These are phyloP conservation scores for Oscheius sp. DNA, from an alignment of 2,888 invertebrate species.

Conservation along the genomic window DNA sequence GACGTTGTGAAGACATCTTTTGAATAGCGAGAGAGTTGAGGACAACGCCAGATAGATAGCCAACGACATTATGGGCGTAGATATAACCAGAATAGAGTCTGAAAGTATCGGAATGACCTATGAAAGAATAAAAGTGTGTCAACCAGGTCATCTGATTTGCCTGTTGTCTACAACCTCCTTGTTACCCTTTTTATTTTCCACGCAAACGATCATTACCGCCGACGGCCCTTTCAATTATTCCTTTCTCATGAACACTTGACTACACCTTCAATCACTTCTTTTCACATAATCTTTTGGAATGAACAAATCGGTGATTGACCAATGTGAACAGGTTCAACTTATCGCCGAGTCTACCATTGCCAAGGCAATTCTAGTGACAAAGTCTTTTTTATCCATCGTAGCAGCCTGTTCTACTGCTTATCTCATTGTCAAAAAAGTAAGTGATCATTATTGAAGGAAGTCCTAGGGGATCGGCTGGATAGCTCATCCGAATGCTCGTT, in stretches of 20 bases:
- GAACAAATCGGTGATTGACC: no score
- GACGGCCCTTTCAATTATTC: neutral
- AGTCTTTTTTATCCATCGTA: neutral
- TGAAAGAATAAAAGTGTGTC: no score
- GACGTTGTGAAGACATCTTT: neutral
- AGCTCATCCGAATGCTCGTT: slow-evolving; percentile 3
- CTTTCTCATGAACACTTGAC: no score
- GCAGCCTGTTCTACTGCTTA: neutral
- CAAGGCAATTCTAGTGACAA: neutral
- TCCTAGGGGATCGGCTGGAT: slow-evolving; percentile 13
- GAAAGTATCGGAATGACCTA: no score
- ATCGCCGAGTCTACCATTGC: neutral
- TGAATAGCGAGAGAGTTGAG: slow-evolving; percentile 8
- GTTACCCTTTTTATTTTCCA: no score
- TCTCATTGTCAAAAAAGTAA: neutral
- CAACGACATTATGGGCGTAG: slow-evolving; percentile 18
- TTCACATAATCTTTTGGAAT: no score
- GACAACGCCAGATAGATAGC: slow-evolving; percentile 9
- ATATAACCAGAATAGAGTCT: slow-evolving; percentile 15
- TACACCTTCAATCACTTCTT: no score
- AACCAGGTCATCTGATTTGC: no score
- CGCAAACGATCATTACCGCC: no score
- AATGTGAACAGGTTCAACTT: neutral
- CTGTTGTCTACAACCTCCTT: no score
- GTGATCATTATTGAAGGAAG: no score